Evolutionary conservation across 64 coral and sea anemone genomes (phyloP).

Genomic region (Stylophora pistillata): DNA sequence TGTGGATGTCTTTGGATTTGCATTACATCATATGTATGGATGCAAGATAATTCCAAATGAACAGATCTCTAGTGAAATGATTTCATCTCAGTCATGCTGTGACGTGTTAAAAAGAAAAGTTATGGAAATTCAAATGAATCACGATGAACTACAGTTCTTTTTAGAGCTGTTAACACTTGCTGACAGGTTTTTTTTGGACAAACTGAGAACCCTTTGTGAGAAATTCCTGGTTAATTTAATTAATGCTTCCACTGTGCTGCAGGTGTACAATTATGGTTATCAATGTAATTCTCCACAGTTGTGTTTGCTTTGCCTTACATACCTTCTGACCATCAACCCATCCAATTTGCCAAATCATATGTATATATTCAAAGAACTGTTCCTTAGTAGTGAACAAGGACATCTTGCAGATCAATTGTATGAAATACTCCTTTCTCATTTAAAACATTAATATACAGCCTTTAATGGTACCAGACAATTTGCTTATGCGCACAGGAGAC

Average conservation of each 20-base stretch:
- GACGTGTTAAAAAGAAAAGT: background rate
- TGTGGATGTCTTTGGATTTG: slow-evolving; percentile 22
- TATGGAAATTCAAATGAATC: background rate
- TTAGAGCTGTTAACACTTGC: slow-evolving; percentile 38
- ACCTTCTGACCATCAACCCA: slow-evolving; percentile 43
- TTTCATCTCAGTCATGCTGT: background rate
- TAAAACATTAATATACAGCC: background rate
- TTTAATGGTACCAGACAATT: too few relatives aligned
- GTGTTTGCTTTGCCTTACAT: slow-evolving; percentile 42
- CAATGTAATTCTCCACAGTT: slow-evolving; percentile 34
- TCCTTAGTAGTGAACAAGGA: background rate
- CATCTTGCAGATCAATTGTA: background rate
- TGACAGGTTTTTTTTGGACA: slow-evolving; percentile 44
- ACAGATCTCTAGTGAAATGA: background rate
- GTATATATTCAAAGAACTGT: slow-evolving; percentile 46
- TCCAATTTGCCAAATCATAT: slow-evolving; percentile 5
- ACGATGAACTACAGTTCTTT: slow-evolving; percentile 13
- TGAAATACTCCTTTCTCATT: background rate
- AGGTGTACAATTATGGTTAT: slow-evolving; percentile 3
- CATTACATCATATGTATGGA: slow-evolving; percentile 56
- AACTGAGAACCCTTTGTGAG: slow-evolving; percentile 21
- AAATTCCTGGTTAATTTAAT: background rate
- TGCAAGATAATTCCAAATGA: background rate
- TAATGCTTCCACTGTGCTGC: background rate
- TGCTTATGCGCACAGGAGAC: too few relatives aligned